These are phyloP conservation scores for Pterois miles DNA, from an alignment of 2,797 vertebrate species.

Conservation along the genomic window DNA sequence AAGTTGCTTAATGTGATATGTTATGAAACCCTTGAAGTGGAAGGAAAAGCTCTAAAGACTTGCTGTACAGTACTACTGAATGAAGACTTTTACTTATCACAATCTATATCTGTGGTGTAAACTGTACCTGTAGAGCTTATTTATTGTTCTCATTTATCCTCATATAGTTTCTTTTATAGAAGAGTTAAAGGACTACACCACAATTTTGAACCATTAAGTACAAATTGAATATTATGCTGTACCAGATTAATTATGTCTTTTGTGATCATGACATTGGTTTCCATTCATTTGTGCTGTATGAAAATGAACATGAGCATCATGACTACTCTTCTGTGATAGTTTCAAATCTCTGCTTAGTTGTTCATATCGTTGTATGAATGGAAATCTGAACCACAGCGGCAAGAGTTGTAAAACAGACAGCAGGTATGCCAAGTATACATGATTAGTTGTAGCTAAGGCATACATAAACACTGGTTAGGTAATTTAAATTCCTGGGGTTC, in stretches of 20 bases:
- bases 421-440: too few relatives aligned
- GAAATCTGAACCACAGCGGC: slow-evolving; percentile 17
- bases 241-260: not conserved
- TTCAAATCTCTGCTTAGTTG: not conserved
- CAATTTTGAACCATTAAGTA: not conserved
- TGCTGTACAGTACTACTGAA: not conserved
- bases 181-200: not conserved
- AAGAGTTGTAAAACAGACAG: not conserved
- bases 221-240: not conserved
- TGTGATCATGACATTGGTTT: not conserved
- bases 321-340: not conserved
- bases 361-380: slow-evolving; percentile 21
- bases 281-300: not conserved
- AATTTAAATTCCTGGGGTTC: not conserved
- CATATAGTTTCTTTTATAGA: not conserved
- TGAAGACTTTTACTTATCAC: not conserved
- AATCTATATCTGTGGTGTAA: not conserved
- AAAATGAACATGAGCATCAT: not conserved
- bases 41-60: slow-evolving; percentile 13
- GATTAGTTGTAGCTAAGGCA: not conserved
- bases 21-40: slow-evolving; percentile 62
- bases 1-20: slow-evolving; percentile 62
- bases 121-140: not conserved
- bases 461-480: not conserved
- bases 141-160: not conserved